A percentile compares a stretch with the other conserved stretches of the same genome.
Evolutionary conservation across 2,113 vertebrate genomes (phyloP).

Genomic region (Cheirogaleus medius): DNA sequence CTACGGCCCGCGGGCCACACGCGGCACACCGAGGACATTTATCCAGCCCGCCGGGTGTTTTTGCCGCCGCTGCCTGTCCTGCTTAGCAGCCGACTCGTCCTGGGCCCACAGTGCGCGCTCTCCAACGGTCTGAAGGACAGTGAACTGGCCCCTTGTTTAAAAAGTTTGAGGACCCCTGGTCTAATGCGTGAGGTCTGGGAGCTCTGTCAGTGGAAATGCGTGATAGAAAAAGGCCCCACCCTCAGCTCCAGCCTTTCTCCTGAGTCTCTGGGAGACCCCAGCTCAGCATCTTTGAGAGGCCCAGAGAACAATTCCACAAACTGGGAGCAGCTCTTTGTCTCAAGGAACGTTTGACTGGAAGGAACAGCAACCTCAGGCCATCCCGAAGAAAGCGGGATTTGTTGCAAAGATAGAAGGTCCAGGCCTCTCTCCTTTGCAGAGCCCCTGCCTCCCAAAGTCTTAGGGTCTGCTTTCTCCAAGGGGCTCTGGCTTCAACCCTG

Average conservation of each 20-base stretch:
- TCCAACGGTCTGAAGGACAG: too few relatives aligned
- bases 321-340: not conserved
- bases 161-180: too few relatives aligned
- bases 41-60: too few relatives aligned
- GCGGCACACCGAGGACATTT: too few relatives aligned
- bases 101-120: too few relatives aligned
- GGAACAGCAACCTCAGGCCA: not conserved
- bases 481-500: not conserved
- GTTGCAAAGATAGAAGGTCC: not conserved
- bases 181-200: not conserved
- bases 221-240: not conserved
- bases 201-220: not conserved
- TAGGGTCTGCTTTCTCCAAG: too few relatives aligned
- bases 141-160: too few relatives aligned
- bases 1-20: too few relatives aligned
- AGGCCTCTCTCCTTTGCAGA: not conserved
- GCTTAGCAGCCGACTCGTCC: too few relatives aligned
- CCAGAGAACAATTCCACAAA: not conserved
- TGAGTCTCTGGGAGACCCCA: not conserved
- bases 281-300: not conserved
- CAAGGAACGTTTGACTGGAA: not conserved
- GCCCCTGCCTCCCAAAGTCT: not conserved
- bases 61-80: too few relatives aligned
- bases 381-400: not conserved
- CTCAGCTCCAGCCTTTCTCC: not conserved